These are phyloP conservation scores for Drosophila borealis DNA, from an alignment of 2,888 invertebrate genomes.

Conservation along the genomic window DNA sequence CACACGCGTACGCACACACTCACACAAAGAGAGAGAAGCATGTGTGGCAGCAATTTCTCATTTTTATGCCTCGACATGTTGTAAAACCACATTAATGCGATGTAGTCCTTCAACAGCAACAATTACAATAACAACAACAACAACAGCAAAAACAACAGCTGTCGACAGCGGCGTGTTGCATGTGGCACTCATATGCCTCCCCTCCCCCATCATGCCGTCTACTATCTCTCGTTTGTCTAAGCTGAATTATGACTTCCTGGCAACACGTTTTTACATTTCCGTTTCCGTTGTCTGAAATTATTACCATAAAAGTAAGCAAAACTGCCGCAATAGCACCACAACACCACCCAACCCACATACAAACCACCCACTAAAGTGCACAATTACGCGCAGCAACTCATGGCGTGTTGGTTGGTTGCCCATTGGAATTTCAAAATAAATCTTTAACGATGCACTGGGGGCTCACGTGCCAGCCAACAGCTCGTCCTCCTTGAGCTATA, in stretches of 20 bases:
- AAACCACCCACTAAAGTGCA: slow-evolving; percentile 41
- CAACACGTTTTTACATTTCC: slow-evolving; percentile 80
- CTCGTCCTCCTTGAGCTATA: slow-evolving; percentile 10
- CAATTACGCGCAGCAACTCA: slow-evolving; percentile 63
- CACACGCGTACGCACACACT: neutral
- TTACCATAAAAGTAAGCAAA: slow-evolving; percentile 74
- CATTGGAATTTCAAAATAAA: slow-evolving; percentile 72
- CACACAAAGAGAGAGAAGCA: slow-evolving; percentile 28
- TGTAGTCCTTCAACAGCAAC: slow-evolving; percentile 66
- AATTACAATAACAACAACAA: slow-evolving; percentile 34
- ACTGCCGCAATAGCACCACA: slow-evolving; percentile 29
- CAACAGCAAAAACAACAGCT: slow-evolving; percentile 29
- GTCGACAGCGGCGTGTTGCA: slow-evolving; percentile 63
- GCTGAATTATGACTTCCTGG: slow-evolving; percentile 80
- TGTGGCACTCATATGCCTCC: slow-evolving; percentile 33
- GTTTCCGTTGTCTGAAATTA: slow-evolving; percentile 76
- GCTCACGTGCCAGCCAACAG: slow-evolving; percentile 49
- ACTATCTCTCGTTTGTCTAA: slow-evolving; percentile 74
- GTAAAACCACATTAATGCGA: slow-evolving; percentile 77
- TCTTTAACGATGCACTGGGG: slow-evolving; percentile 74
- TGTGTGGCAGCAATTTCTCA: slow-evolving; percentile 78
- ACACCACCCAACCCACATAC: neutral
- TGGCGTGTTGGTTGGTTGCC: slow-evolving; percentile 45
- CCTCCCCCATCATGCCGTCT: slow-evolving; percentile 3
- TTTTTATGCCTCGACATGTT: slow-evolving; percentile 76